Evolutionary conservation across 2,113 vertebrate genomes (phyloP).

Genomic region (Crocuta crocuta): DNA sequence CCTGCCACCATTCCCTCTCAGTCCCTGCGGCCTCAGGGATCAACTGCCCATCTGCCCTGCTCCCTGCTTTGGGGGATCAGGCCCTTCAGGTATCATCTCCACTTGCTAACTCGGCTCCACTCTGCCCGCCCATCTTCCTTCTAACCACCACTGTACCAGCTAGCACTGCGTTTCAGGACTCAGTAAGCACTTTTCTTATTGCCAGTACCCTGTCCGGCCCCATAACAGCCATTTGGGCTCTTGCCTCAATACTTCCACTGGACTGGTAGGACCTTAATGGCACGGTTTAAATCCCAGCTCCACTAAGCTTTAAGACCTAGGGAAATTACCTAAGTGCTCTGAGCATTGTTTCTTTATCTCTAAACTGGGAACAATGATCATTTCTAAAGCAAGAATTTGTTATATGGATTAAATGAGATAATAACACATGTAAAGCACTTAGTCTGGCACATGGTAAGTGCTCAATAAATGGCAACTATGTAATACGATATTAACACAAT

Average conservation of each 20-base stretch:
- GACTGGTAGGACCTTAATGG: neutral
- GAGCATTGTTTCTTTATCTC: slow-evolving; percentile 27
- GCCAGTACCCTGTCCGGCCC: neutral
- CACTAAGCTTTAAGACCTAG: neutral
- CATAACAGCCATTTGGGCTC: neutral
- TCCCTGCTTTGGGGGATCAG: neutral
- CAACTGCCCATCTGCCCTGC: neutral
- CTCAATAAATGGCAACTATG: slow-evolving; percentile 10
- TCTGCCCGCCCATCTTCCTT: neutral
- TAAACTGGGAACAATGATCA: neutral
- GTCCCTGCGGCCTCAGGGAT: neutral
- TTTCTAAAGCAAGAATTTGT: neutral
- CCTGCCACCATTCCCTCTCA: neutral
- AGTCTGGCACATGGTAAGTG: neutral
- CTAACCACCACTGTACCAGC: neutral
- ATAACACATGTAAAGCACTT: neutral
- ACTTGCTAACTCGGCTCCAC: neutral
- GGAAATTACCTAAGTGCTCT: slow-evolving; percentile 1
- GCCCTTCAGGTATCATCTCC: neutral
- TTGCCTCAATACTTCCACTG: neutral
- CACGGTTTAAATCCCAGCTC: slow-evolving; percentile 10
- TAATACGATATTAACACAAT: neutral
- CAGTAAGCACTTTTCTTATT: neutral
- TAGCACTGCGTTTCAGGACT: neutral
- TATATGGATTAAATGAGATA: slow-evolving; percentile 36